phyloP scores from a whole-genome alignment of 37 sponge, comb jelly and placozoan genomes.

The Chondrilla cf. caribensis region DNA sequence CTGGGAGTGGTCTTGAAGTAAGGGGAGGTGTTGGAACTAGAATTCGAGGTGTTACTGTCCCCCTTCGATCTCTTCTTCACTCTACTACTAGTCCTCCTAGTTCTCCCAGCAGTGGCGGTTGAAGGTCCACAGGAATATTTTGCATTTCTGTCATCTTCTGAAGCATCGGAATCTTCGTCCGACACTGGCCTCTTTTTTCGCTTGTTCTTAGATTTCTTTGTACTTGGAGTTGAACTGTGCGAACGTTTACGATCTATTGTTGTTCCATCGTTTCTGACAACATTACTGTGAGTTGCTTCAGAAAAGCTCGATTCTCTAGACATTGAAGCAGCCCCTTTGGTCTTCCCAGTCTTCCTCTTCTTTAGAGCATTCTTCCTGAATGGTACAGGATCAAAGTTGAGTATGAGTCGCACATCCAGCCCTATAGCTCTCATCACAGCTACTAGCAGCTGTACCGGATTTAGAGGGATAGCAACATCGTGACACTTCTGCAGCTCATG shows the following conservation, averaged over 20 bases:
- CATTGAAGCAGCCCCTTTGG: not conserved
- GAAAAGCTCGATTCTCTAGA: no score
- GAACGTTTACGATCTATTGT: not conserved
- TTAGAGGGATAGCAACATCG: not conserved
- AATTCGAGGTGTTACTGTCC: no score
- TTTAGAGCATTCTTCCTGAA: slow-evolving; percentile 5
- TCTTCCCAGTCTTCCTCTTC: not conserved
- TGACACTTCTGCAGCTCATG: not conserved
- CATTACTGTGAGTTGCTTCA: not conserved
- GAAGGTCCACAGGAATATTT: not conserved
- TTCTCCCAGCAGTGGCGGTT: not conserved
- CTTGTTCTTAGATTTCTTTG: not conserved
- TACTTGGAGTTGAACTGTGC: not conserved
- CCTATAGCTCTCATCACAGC: slow-evolving; percentile 34
- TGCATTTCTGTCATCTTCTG: not conserved
- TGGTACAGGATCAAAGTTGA: slow-evolving; percentile 44
- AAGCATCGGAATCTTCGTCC: not conserved
- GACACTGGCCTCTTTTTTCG: not conserved
- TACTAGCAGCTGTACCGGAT: slow-evolving; percentile 32
- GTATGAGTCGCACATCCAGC: slow-evolving; percentile 32
- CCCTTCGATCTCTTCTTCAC: no score
- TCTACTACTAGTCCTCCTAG: not conserved
- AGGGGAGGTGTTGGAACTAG: not conserved
- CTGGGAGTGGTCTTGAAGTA: not conserved
- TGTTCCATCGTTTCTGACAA: not conserved